Evolutionary conservation across 2,113 vertebrate genomes (phyloP).

Genomic region (Euleptes europaea): DNA sequence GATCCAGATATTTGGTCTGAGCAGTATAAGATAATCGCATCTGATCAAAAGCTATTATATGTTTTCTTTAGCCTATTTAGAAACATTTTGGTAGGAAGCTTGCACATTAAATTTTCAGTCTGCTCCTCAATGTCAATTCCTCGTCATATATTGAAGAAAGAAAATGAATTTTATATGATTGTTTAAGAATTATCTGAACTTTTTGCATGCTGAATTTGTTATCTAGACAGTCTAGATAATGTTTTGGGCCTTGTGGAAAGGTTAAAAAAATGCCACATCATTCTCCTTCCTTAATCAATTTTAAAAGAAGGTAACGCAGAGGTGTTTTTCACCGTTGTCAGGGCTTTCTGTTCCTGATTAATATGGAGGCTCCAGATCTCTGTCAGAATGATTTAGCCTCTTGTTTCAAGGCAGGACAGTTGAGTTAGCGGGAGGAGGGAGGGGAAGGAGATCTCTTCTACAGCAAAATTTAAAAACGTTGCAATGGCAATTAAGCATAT

Average conservation of each 20-base stretch:
- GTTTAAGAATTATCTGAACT: not conserved
- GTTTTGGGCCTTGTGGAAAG: slow-evolving; percentile 8
- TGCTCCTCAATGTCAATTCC: not conserved
- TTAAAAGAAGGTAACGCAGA: slow-evolving; percentile 46
- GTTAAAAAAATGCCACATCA: not conserved
- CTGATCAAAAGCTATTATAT: not conserved
- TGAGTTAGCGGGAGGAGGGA: not conserved
- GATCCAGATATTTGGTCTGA: not conserved
- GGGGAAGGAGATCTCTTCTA: slow-evolving; percentile 24
- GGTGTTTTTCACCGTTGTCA: slow-evolving; percentile 44
- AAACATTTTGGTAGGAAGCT: not conserved
- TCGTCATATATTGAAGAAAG: not conserved
- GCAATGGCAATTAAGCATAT: slow-evolving; percentile 46
- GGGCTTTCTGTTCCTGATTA: slow-evolving; percentile 50
- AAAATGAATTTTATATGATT: not conserved
- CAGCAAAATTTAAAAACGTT: slow-evolving; percentile 57
- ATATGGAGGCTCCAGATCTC: slow-evolving; percentile 60
- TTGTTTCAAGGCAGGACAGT: slow-evolving; percentile 39
- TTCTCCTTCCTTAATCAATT: slow-evolving; percentile 18
- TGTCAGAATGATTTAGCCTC: slow-evolving; percentile 59
- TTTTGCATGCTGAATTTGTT: slow-evolving; percentile 27
- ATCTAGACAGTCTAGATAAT: not conserved
- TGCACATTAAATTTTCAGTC: not conserved
- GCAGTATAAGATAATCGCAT: not conserved
- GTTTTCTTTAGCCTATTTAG: not conserved